Evolutionary conservation across 2,113 vertebrate species (phyloP).

Genomic region (Clarias macrocephalus): DNA sequence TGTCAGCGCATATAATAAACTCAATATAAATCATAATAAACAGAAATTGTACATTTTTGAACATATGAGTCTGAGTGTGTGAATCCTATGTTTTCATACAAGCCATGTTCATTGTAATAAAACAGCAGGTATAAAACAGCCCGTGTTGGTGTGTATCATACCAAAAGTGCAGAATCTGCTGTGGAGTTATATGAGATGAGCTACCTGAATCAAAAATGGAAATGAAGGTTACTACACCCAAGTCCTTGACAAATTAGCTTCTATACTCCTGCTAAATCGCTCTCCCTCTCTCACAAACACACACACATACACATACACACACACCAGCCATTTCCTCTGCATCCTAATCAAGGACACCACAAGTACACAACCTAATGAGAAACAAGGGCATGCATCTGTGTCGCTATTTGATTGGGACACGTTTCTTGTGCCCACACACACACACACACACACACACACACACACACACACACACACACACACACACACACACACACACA

Average conservation of each 20-base stretch:
- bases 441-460: constrained; percentile 9
- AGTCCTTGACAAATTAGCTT: constrained; percentile 29
- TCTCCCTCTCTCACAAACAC: neutral
- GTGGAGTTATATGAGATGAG: neutral
- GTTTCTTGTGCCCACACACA: neutral
- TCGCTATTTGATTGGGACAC: constrained; percentile 9
- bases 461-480: constrained; percentile 13
- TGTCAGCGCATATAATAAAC: neutral
- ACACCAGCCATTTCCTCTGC: neutral
- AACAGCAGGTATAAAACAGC: neutral
- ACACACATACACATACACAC: neutral
- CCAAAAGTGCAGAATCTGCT: neutral
- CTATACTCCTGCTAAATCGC: neutral
- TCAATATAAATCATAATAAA: neutral
- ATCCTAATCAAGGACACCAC: constrained; percentile 5
- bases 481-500: neutral
- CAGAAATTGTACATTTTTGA: neutral
- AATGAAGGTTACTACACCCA: constrained; percentile 3
- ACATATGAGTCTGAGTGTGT: neutral
- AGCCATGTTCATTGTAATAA: neutral
- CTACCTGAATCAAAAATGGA: constrained; percentile 7
- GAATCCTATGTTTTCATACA: neutral
- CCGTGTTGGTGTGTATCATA: neutral
- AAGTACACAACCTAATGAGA: constrained; percentile 29
- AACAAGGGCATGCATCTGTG: constrained; percentile 24